Base-by-base conservation (phyloP, 2,888 invertebrate genomes). In the Dilophus febrilis region DNA sequence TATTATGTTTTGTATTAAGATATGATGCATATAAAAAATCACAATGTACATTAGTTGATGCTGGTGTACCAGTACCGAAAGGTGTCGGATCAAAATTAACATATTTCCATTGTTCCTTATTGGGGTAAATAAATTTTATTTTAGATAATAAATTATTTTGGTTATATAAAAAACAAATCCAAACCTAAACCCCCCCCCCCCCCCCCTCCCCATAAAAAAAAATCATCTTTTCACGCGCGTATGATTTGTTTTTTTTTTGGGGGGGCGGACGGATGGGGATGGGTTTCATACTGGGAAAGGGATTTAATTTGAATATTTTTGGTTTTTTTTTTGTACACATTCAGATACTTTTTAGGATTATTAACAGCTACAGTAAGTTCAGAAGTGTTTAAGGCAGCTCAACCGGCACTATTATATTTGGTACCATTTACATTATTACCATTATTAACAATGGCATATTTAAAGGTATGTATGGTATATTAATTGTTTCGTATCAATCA, bases 21-120 rank as follows among this genome's bases (percentile, higher is more conserved):
- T 95, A 94, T 62, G 95, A 95, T 67, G 92, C 94, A 11, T 92
- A 94, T 67, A 95, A 95, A 65, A 90, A 91, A 63, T 77, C 85
- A 31, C 63, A 63, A 46, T 57, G 57, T 36, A 33, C 52, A 42
- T 65, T 68, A 34, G 69, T 67, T 33, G 74, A 75, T 54, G 65
- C 71, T 42, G 70, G 69, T 19, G 67, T 72, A 44, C 70, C 70
- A 42, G 68, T 71, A 46, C 70, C 70, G 45, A 67, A 62, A 48
- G 60, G 61, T 45, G 57, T 63, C 64, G 68, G 72, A 19, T 77
- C 77, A 37, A 72, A 78, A 48, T 69, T 84, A 55, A 91, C 90
- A 55, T 95, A 95, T 72, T 95, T 95, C 73, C 95, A 95, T 70
- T 95, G 94, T 72, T 94, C 94, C 56, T 74, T 95, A 58, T 78